Conservation (phyloP, 2,888 invertebrate genomes). For the Eurois occulta region DNA sequence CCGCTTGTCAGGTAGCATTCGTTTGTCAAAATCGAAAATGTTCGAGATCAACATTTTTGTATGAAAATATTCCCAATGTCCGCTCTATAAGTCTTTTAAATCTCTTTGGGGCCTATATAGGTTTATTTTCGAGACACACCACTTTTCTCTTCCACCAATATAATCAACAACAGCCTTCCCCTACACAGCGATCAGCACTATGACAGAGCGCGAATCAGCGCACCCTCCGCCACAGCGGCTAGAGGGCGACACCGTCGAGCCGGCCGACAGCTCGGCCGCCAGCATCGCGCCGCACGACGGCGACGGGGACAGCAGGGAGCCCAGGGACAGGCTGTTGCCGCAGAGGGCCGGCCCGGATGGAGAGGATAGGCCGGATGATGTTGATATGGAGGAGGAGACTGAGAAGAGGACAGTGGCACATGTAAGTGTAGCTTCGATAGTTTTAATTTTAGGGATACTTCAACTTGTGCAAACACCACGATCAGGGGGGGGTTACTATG, state of each 20-base stretch:
- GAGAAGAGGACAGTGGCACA: conserved; percentile 69
- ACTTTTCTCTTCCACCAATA: not conserved
- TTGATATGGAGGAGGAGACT: conserved; percentile 46
- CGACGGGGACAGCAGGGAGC: conserved; percentile 46
- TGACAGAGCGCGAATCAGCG: conserved; percentile 98
- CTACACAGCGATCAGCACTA: conserved; percentile 93
- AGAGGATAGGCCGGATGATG: conserved; percentile 71
- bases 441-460: not conserved
- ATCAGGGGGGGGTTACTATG: too few relatives aligned
- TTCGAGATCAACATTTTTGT: too few relatives aligned
- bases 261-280: conserved; percentile 54
- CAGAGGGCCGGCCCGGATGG: conserved; percentile 79
- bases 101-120: too few relatives aligned
- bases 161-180: conserved; percentile 8
- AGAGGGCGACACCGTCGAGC: conserved; percentile 62
- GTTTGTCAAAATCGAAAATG: too few relatives aligned
- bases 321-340: conserved; percentile 71
- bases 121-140: not conserved
- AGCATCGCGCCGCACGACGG: conserved; percentile 16
- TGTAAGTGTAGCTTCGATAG: conserved; percentile 64
- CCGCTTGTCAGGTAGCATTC: too few relatives aligned
- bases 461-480: not conserved
- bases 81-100: too few relatives aligned
- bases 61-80: too few relatives aligned
- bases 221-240: conserved; percentile 91